Base-by-base conservation (phyloP, 2,797 vertebrate species). In the Sciurus vulgaris region DNA sequence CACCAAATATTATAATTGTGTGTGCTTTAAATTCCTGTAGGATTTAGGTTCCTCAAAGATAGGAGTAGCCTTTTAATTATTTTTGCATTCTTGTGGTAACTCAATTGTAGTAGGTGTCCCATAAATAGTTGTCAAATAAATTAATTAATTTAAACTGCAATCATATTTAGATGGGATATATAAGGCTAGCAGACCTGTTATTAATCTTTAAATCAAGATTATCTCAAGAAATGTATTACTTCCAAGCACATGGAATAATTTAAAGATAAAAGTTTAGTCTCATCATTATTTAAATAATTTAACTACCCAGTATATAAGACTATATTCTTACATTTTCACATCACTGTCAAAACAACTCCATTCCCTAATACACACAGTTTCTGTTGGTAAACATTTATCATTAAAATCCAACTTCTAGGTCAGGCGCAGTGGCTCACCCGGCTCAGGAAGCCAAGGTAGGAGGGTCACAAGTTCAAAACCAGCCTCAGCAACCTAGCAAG, bases 181-280 rank as follows among this genome's bases (percentile, higher is more conserved):
- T 72, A 78, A 94, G 63, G 22, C 47, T 91, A 67, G 20, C 92
- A 38, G 17, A 22, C 61, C 83, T 89, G 2, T 86, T 84, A 78
- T 61, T 30, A 69, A 2, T 79, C 61, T 95, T 94, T 69, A 54
- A 73, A 81, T 92, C 54, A 91, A 38, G 44, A 77, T 92, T 85
- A 17, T 91, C 70, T 94, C 10, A 95, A 59, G 69, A 91, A 94
- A 77, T 91, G 13, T 93, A 81, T 91, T n/a, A 56, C 69, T 97
- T 96, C 91, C 17, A 94, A 89, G 33, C 33, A 83, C 56, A 81
- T 24, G 77, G 35, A 5, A 8, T 96, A 96, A 93, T 93, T 26
- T 33, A 59, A 47, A 87, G 11, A 82, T 5, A 79, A 93, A 93
- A 94, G 81, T 79, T 26, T 84, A 72, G 4, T 88, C 13, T 89